Conservation (phyloP, 2,797 vertebrate species). For the Cryptoprocta ferox region DNA sequence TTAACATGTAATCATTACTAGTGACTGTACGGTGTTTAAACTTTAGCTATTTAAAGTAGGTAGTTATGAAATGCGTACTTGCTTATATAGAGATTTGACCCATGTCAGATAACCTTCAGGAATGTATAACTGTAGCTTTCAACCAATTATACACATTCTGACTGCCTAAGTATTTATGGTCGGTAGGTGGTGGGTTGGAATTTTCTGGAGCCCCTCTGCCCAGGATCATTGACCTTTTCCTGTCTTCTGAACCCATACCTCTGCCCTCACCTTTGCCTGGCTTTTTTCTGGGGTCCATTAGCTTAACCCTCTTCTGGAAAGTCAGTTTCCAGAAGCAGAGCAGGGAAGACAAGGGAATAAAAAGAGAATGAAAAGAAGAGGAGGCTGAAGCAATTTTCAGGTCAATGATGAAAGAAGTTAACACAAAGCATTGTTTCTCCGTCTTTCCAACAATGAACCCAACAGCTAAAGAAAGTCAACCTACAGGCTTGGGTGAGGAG, state of each 20-base stretch:
- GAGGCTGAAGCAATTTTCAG: neutral
- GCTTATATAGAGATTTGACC: neutral
- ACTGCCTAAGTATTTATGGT: neutral
- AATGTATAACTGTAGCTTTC: neutral
- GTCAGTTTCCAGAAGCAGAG: neutral
- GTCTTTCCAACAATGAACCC: neutral
- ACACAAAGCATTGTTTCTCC: neutral
- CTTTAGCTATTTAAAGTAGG: neutral
- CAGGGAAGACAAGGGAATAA: neutral
- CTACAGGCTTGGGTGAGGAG: neutral
- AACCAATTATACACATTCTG: neutral
- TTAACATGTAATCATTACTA: neutral
- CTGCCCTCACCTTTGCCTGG: neutral
- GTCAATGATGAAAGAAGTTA: neutral
- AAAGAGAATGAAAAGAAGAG: neutral
- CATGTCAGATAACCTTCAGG: neutral
- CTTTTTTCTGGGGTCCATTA: neutral
- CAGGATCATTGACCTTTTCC: too few relatives aligned
- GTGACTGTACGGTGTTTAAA: neutral
- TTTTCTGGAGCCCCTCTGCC: neutral
- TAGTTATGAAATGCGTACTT: neutral
- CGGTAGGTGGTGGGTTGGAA: neutral
- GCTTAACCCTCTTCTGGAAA: neutral
- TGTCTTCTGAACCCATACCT: neutral
- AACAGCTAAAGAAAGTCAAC: neutral